These are phyloP conservation scores for Hyphantria cunea DNA, from an alignment of 1,140 invertebrate species.

Conservation along the genomic window DNA sequence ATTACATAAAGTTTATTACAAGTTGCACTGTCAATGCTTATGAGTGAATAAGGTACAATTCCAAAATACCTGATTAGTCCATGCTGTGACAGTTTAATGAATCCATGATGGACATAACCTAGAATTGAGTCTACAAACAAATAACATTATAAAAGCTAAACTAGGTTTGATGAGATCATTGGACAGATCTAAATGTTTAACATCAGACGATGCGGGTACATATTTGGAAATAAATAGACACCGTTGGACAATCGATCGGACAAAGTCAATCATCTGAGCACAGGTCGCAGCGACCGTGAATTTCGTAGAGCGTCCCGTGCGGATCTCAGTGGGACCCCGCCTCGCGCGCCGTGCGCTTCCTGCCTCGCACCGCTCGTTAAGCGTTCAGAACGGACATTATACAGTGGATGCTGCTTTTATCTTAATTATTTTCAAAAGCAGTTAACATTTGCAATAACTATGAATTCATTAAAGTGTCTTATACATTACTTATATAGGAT, in stretches of 20 bases:
- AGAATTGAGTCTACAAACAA: too few relatives aligned
- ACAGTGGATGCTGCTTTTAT: constrained; percentile 23
- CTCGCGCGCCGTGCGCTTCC: constrained; percentile 64
- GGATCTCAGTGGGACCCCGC: constrained; percentile 60
- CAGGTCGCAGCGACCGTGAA: constrained; percentile 76
- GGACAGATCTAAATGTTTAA: constrained; percentile 39
- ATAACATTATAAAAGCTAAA: too few relatives aligned
- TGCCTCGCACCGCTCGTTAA: constrained; percentile 32
- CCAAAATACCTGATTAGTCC: too few relatives aligned
- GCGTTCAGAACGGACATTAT: not conserved
- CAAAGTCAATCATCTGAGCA: constrained; percentile 73
- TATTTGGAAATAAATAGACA: constrained; percentile 57
- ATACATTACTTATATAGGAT: constrained; percentile 44
- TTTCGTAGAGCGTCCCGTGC: constrained; percentile 55
- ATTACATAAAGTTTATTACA: constrained; percentile 4
- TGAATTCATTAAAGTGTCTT: constrained; percentile 47
- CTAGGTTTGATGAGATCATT: too few relatives aligned
- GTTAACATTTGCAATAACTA: constrained; percentile 38
- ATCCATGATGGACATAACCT: too few relatives aligned
- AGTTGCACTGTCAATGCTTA: not conserved
- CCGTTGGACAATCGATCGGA: constrained; percentile 74
- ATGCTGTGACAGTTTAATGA: too few relatives aligned
- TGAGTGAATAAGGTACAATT: too few relatives aligned
- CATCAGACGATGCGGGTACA: constrained; percentile 44
- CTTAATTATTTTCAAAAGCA: constrained; percentile 44